A percentile compares a stretch with the other conserved stretches of the same genome.
Evolutionary conservation across 2,888 invertebrate genomes (phyloP).

Genomic region (Drosophila paramelanica): DNA sequence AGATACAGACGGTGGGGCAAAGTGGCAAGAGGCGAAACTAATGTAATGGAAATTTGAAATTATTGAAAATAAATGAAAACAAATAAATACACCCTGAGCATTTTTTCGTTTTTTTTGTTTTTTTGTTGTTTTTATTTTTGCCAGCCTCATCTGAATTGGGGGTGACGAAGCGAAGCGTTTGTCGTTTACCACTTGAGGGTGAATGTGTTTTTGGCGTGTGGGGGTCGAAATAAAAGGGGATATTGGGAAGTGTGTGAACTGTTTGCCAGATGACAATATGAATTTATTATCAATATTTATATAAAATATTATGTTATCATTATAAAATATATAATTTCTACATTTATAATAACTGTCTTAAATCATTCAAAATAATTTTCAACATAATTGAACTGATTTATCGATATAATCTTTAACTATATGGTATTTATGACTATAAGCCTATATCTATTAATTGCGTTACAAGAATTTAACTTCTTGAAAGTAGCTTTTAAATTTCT

Average conservation of each 20-base stretch:
- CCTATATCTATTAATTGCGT: too few relatives aligned
- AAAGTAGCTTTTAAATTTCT: too few relatives aligned
- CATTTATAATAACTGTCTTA: too few relatives aligned
- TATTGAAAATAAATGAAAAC: conserved; percentile 82
- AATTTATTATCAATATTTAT: not conserved
- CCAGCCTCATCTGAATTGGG: conserved; percentile 23
- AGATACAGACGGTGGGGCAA: not conserved
- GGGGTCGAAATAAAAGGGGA: conserved; percentile 5
- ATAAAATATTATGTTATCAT: not conserved
- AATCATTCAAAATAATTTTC: too few relatives aligned
- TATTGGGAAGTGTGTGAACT: conserved; percentile 4
- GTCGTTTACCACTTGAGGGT: conserved; percentile 41
- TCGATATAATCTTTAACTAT: too few relatives aligned
- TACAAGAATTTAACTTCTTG: too few relatives aligned
- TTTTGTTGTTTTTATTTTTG: conserved; percentile 24
- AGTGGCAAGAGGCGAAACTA: conserved; percentile 57
- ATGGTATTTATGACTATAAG: too few relatives aligned
- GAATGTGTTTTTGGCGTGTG: conserved; percentile 14
- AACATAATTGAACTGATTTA: too few relatives aligned
- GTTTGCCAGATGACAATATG: conserved; percentile 6
- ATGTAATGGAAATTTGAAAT: conserved; percentile 83
- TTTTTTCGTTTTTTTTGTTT: conserved; percentile 42
- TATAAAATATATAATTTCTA: not conserved
- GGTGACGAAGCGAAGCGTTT: conserved; percentile 55
- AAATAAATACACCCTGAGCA: conserved; percentile 72